phyloP scores from a whole-genome alignment of 2,888 invertebrate genomes.

The Torymus aiolomorphi region DNA sequence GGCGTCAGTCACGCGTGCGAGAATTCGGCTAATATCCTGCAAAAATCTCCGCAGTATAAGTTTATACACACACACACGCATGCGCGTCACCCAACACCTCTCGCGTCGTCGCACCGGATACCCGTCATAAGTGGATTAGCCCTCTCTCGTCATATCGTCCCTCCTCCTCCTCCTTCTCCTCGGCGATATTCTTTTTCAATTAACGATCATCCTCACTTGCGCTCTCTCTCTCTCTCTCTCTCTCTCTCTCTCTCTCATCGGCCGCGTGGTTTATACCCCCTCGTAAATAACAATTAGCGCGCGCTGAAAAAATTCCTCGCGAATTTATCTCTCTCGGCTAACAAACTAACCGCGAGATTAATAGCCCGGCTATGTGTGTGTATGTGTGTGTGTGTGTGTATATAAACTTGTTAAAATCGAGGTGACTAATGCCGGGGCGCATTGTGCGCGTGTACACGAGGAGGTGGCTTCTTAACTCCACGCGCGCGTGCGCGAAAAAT shows the following conservation, averaged over 20 bases:
- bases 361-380: conserved; percentile 64
- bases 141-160: no score
- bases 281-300: conserved; percentile 73
- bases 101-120: no score
- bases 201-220: background rate
- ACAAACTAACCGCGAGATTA: conserved; percentile 70
- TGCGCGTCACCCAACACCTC: no score
- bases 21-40: no score
- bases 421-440: conserved; percentile 19
- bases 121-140: no score
- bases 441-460: no score
- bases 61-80: no score
- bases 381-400: background rate
- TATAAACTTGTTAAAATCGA: conserved; percentile 63
- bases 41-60: no score
- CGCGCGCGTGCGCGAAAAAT: conserved; percentile 60
- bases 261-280: conserved; percentile 66
- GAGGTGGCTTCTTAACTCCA: conserved; percentile 7
- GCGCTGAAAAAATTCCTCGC: conserved; percentile 63
- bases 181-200: conserved; percentile 22
- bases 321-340: conserved; percentile 66
- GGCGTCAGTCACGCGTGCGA: no score
- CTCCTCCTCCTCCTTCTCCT: background rate
- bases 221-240: no score
- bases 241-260: conserved; percentile 58